A percentile compares a stretch with the other conserved stretches of the same genome.
phyloP scores from a whole-genome alignment of 2,888 invertebrate species.

The Actias luna region DNA sequence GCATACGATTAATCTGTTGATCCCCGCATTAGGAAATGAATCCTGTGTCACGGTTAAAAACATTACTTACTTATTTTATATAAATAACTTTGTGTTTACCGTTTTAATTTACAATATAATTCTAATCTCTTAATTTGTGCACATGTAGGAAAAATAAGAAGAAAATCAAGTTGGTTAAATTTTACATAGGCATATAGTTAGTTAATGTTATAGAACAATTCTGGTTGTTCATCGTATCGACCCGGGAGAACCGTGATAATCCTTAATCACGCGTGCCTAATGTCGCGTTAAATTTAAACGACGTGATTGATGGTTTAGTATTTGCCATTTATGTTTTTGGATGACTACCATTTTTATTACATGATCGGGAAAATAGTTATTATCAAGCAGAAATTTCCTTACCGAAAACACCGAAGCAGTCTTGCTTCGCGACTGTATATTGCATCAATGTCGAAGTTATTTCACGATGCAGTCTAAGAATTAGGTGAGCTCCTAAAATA shows the following conservation, averaged over 20 bases:
- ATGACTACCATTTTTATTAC: slow-evolving; percentile 1
- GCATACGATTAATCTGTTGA: no score
- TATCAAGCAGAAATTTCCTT: not conserved
- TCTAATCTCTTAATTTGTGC: not conserved
- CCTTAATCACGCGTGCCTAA: slow-evolving; percentile 7
- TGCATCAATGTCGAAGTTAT: not conserved
- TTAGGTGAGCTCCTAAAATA: not conserved
- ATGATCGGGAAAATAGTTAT: not conserved
- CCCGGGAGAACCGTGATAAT: not conserved
- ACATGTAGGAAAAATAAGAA: not conserved
- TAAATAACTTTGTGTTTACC: not conserved
- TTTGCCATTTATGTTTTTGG: not conserved
- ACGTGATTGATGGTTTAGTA: slow-evolving; percentile 4
- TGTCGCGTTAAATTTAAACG: slow-evolving; percentile 8
- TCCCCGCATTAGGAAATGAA: no score
- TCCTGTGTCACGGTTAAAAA: no score
- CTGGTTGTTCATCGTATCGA: not conserved
- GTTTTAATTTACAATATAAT: no score
- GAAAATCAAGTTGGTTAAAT: not conserved
- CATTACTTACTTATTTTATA: not conserved
- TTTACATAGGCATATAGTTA: not conserved
- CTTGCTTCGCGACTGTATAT: not conserved
- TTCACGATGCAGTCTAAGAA: not conserved
- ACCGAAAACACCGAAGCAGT: not conserved
- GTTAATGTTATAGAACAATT: not conserved